Percentiles rank a stretch among this genome's conserved stretches.
These are phyloP conservation scores for Tridacna crocea DNA, from an alignment of 2,888 invertebrate species.

Conservation along the genomic window DNA sequence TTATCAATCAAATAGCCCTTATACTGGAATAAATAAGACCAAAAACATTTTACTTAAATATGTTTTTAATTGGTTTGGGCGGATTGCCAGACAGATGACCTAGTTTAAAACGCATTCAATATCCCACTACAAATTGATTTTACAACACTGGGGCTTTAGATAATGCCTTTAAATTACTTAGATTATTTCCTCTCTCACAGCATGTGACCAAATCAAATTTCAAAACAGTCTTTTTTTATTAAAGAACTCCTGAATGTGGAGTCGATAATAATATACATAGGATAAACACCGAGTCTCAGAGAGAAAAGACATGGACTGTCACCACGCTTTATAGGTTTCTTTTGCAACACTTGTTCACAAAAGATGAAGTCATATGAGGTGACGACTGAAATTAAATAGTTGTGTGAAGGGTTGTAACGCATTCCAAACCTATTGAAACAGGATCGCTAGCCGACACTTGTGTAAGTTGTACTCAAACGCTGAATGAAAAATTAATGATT, in stretches of 20 bases:
- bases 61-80: constrained; percentile 28
- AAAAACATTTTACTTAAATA: constrained; percentile 17
- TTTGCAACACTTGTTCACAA: too few species aligned
- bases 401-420: constrained; percentile 13
- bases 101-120: constrained; percentile 14
- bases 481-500: constrained; percentile 24
- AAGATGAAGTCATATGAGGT: too few species aligned
- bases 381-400: not conserved
- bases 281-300: too few species aligned
- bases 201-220: too few species aligned
- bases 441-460: constrained; percentile 3
- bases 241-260: too few species aligned
- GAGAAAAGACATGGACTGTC: too few species aligned
- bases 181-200: too few species aligned
- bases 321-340: too few species aligned
- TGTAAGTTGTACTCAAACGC: constrained; percentile 10
- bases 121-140: constrained; percentile 22
- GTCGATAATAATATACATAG: too few species aligned
- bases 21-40: too few species aligned
- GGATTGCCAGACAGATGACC: constrained; percentile 19
- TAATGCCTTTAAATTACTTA: constrained; percentile 3
- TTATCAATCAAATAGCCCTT: too few species aligned
- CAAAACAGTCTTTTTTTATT: too few species aligned
- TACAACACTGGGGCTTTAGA: constrained; percentile 16
- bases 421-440: constrained; percentile 25